These are phyloP conservation scores for Heterodera schachtii DNA, from an alignment of 1,140 invertebrate species.

Conservation along the genomic window DNA sequence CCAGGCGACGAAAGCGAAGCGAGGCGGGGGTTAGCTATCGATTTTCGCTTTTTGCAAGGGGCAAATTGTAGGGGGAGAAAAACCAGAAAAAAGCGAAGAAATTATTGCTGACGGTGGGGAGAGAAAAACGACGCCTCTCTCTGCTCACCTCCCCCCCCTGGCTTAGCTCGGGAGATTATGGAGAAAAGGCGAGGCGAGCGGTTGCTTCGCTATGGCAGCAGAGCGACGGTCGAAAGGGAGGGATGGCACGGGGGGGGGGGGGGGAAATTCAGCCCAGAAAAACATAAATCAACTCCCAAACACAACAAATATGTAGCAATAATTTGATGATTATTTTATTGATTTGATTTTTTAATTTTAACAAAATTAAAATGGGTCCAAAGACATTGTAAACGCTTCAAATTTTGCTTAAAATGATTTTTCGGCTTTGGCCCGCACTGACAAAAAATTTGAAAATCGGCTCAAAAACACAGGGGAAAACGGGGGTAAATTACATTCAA, in stretches of 20 bases:
- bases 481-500: no score
- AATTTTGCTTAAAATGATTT: no score
- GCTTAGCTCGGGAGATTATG: not conserved
- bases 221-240: not conserved
- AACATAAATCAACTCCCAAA: not conserved
- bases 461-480: no score
- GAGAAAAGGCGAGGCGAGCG: not conserved
- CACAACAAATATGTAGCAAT: no score
- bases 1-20: no score
- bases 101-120: not conserved
- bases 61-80: not conserved
- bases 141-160: no score
- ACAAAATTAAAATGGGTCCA: no score
- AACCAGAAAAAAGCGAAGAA: slow-evolving; percentile 2
- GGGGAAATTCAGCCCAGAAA: not conserved
- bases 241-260: not conserved
- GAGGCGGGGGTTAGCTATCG: not conserved
- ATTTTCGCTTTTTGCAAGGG: not conserved
- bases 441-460: no score
- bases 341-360: no score
- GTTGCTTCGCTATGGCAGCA: not conserved
- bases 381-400: no score
- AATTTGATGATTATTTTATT: no score
- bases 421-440: no score
- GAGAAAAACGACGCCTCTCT: not conserved